Percentiles rank a stretch among this genome's conserved stretches.
phyloP scores from a whole-genome alignment of 2,113 vertebrate species.

The Willisornis vidua region DNA sequence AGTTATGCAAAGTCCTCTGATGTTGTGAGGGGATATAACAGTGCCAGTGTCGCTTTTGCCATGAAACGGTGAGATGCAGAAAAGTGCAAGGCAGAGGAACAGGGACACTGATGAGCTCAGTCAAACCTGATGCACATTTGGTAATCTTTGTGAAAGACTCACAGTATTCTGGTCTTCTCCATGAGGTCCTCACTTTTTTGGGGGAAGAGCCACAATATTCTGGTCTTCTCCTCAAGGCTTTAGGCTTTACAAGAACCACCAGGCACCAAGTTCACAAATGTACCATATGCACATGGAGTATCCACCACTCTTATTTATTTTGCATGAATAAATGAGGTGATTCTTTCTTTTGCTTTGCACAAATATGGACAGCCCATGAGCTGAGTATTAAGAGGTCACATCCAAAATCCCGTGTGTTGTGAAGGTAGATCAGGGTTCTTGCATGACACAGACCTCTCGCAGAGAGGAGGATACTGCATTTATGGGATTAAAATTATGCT shows the following conservation, averaged over 20 bases:
- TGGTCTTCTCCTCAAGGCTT: neutral
- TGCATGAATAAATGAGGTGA: neutral
- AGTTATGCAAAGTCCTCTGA: fast-evolving
- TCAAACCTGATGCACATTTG: fast-evolving
- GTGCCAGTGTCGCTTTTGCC: fast-evolving
- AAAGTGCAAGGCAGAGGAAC: neutral
- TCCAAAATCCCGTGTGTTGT: neutral
- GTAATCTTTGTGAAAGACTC: neutral
- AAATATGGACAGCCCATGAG: neutral
- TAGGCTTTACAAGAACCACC: neutral
- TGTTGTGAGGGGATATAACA: fast-evolving
- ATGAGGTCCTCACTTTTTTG: fast-evolving
- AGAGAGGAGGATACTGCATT: neutral
- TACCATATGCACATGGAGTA: fast-evolving
- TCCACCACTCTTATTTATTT: neutral
- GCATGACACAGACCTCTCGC: neutral
- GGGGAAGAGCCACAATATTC: neutral
- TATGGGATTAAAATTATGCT: neutral
- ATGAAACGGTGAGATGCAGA: neutral
- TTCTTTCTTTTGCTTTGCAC: neutral
- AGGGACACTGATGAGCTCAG: neutral
- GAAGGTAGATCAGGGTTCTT: neutral
- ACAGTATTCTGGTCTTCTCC: neutral
- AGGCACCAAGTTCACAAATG: neutral
- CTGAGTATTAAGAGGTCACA: neutral